Evolutionary conservation across 2,888 invertebrate species (phyloP).

Genomic region (Cecidostiba fungosa): DNA sequence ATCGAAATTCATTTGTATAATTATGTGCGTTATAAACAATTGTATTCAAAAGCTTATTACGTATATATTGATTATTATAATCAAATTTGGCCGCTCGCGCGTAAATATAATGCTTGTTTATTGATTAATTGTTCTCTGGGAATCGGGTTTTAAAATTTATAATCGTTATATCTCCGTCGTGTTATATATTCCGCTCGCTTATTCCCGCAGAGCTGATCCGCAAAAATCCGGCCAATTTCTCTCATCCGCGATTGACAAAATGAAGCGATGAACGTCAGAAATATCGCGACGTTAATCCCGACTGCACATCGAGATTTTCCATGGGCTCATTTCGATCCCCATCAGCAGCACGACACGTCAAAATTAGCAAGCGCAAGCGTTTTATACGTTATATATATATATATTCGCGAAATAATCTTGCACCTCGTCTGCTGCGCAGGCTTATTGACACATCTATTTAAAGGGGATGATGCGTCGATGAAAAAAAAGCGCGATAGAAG

Average conservation of each 20-base stretch:
- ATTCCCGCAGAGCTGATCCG: too few species aligned
- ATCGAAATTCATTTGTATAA: constrained; percentile 21
- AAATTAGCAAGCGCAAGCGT: background rate
- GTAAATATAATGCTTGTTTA: background rate
- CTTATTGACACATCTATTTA: constrained; percentile 29
- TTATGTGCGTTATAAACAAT: constrained; percentile 9
- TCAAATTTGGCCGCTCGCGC: background rate
- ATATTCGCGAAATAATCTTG: background rate
- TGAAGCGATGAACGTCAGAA: background rate
- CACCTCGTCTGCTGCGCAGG: background rate
- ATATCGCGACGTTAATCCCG: background rate
- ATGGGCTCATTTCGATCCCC: background rate
- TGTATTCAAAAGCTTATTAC: background rate
- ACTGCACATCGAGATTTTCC: background rate
- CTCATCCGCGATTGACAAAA: background rate
- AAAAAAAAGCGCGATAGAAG: constrained; percentile 20
- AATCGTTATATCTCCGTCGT: too few species aligned
- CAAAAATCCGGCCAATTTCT: background rate
- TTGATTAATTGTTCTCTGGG: background rate
- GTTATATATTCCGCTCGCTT: too few species aligned
- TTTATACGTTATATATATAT: background rate
- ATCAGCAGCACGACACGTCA: background rate
- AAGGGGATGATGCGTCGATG: background rate
- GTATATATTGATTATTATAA: constrained; percentile 15
- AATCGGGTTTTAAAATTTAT: background rate